These are phyloP conservation scores for Ectropis grisescens DNA, from an alignment of 1,140 invertebrate species.

Conservation along the genomic window DNA sequence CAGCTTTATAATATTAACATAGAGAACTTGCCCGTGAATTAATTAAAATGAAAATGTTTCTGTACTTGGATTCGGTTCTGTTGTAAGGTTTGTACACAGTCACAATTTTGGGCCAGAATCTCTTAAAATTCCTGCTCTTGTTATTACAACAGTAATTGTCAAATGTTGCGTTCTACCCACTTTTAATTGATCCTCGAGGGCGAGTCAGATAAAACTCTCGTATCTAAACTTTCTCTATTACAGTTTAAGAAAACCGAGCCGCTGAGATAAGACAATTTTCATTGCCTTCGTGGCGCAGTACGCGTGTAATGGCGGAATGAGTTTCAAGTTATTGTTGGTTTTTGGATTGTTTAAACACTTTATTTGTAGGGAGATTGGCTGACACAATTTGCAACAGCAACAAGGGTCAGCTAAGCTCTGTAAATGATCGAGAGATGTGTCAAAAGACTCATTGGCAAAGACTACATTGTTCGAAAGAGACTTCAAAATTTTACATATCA, in stretches of 20 bases:
- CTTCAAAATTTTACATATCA: too few relatives aligned
- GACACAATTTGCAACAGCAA: too few relatives aligned
- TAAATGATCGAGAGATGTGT: too few relatives aligned
- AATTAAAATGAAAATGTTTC: too few relatives aligned
- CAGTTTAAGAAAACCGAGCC: conserved; percentile 59
- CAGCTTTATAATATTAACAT: too few relatives aligned
- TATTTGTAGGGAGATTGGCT: background rate
- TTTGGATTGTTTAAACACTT: background rate
- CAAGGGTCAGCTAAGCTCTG: too few relatives aligned
- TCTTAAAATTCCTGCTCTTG: conserved; percentile 28
- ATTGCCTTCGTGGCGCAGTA: conserved; percentile 29
- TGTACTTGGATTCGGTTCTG: too few relatives aligned
- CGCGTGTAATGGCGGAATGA: conserved; percentile 20
- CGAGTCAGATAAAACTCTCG: conserved; percentile 60
- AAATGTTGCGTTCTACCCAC: conserved; percentile 28
- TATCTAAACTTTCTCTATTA: conserved; percentile 67
- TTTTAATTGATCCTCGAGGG: conserved; percentile 69
- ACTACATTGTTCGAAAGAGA: too few relatives aligned
- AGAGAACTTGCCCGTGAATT: too few relatives aligned
- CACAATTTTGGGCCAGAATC: conserved; percentile 7
- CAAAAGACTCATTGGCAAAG: too few relatives aligned
- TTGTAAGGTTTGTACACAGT: too few relatives aligned
- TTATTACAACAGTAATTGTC: conserved; percentile 61
- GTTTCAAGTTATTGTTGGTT: conserved; percentile 8
- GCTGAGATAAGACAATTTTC: conserved; percentile 58